Conservation (phyloP, 2,888 invertebrate species). For the Sialis fuliginosa region DNA sequence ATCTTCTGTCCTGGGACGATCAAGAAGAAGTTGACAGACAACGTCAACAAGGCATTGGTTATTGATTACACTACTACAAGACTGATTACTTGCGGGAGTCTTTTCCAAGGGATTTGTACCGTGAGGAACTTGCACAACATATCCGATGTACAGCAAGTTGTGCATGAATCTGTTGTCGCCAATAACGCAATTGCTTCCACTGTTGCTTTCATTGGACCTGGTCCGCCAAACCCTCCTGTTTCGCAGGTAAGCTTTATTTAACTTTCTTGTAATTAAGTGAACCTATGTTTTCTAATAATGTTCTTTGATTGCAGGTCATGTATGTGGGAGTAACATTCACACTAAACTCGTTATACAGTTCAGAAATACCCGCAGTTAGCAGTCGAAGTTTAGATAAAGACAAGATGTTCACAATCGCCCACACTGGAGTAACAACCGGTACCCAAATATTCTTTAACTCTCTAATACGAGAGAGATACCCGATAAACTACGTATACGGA, state of each 20-base stretch:
- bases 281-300: too few relatives aligned
- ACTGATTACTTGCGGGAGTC: conserved; percentile 80
- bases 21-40: conserved; percentile 62
- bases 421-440: conserved; percentile 78
- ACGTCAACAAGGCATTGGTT: conserved; percentile 84
- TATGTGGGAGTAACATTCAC: conserved; percentile 92
- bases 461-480: conserved; percentile 75
- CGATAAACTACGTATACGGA: conserved; percentile 90
- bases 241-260: conserved; percentile 32
- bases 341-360: conserved; percentile 70
- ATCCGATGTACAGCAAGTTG: conserved; percentile 58
- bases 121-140: conserved; percentile 81
- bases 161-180: conserved; percentile 82
- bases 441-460: conserved; percentile 87
- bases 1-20: conserved; percentile 60
- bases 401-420: conserved; percentile 79
- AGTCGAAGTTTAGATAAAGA: conserved; percentile 76
- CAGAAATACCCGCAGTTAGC: conserved; percentile 86
- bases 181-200: conserved; percentile 91
- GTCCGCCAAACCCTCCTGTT: conserved; percentile 79
- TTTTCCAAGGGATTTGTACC: conserved; percentile 81
- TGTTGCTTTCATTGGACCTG: conserved; percentile 91
- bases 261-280: too few relatives aligned
- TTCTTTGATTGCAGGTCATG: conserved; percentile 38
- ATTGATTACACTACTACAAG: conserved; percentile 82